Percentiles rank a stretch among this genome's conserved stretches.
These are phyloP conservation scores for Thyatira batis DNA, from an alignment of 2,888 invertebrate genomes.

Conservation along the genomic window DNA sequence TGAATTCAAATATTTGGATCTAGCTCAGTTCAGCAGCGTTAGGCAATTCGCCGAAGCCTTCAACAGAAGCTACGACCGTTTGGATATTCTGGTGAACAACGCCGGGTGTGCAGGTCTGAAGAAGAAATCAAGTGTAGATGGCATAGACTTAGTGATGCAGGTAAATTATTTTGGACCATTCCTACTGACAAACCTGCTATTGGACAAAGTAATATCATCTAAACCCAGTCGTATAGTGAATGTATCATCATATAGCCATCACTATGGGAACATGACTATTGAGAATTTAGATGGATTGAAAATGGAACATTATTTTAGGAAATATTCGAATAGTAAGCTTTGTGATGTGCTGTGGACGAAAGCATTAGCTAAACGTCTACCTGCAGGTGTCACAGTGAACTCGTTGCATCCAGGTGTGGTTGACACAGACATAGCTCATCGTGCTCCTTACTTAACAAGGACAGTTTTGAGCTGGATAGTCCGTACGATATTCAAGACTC, in stretches of 20 bases:
- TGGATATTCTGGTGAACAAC: constrained; percentile 85
- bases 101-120: constrained; percentile 75
- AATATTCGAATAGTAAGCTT: constrained; percentile 72
- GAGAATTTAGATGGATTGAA: constrained; percentile 37
- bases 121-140: constrained; percentile 78
- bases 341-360: constrained; percentile 66
- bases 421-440: constrained; percentile 89
- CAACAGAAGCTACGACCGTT: constrained; percentile 65
- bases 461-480: constrained; percentile 75
- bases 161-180: constrained; percentile 88
- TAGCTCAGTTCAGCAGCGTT: constrained; percentile 75
- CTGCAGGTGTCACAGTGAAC: constrained; percentile 87
- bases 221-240: constrained; percentile 69
- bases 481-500: constrained; percentile 85
- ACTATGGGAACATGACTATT: constrained; percentile 73
- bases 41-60: constrained; percentile 84
- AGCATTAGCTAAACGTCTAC: constrained; percentile 61
- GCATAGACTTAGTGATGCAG: constrained; percentile 84
- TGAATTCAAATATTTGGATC: constrained; percentile 78
- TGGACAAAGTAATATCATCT: constrained; percentile 67
- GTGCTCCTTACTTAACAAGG: constrained; percentile 65
- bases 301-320: constrained; percentile 50
- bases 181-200: constrained; percentile 85
- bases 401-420: constrained; percentile 92
- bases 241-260: constrained; percentile 63